Base-by-base conservation (phyloP, 2,888 invertebrate genomes). In the Dasysyrphus albostriatus region DNA sequence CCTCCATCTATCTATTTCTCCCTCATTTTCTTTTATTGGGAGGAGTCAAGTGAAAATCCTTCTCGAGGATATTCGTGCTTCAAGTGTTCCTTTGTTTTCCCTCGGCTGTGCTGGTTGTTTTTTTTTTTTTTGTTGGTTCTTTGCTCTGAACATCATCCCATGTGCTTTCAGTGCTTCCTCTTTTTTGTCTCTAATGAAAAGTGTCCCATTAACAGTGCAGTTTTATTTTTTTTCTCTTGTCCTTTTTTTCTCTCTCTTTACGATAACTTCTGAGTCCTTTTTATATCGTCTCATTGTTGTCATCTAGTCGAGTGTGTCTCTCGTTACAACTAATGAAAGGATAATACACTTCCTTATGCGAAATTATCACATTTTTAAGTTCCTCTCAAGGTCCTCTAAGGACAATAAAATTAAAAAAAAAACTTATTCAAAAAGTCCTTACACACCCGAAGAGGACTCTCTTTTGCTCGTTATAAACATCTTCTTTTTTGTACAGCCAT, bases 311-410 rank as follows among this genome's bases (percentile, higher is more conserved):
- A 56, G 29, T 69, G 76, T 72, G 76, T 56, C 39, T 69, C 61
- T 85, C 69, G 72, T 85, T 77, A 85, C 81, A 85, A 85, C 83
- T 73, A 82, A 77, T 87, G 75, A 78, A 87, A 87, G 85, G 74
- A 83, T 87, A 87, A 82, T 87, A 82, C 85, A 87, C 78, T 87
- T 87, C 78, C 82, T 87, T 87, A 87, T 87, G 82, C 82, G 82
- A 87, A 87, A 87, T 82, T 87, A 87, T 82, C 74, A 78, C 85
- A 69, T 76, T 84, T 84, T 84, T 29, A 51, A 74, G 59, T 74
- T 56, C n/a, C 49, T 72, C 32, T 70, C n/a, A 77, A 77, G 59
- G 39, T 69, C 34, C 29, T 34, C 37, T 12, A 49, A 49, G 24
- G 19, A 39, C 54, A 8, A 39, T 29, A 16, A 24, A 58, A 77